phyloP scores from a whole-genome alignment of 2,797 vertebrate species.

The Oophaga sylvatica region DNA sequence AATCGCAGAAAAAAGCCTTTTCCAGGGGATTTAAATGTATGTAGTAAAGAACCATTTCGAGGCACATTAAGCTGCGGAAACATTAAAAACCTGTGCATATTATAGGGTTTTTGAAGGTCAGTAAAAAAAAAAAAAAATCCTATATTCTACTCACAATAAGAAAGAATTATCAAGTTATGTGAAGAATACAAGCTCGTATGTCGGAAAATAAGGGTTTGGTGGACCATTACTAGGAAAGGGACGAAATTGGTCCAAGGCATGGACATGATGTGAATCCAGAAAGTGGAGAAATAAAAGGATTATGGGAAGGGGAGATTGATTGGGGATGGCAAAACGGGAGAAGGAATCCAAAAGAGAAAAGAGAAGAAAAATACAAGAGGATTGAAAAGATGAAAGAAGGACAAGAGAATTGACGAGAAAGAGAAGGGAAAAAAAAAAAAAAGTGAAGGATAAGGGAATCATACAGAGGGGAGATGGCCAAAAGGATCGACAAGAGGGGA shows the following conservation, averaged over 20 bases:
- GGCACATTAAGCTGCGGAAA: background rate
- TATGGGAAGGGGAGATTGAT: no score
- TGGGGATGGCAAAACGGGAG: no score
- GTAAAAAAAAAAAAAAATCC: background rate
- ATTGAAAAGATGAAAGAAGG: no score
- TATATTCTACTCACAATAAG: background rate
- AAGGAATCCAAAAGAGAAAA: no score
- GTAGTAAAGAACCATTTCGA: conserved; percentile 5
- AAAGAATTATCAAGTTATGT: background rate
- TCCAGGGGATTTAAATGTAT: conserved; percentile 37
- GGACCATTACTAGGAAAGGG: background rate
- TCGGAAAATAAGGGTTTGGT: background rate
- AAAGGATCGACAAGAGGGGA: background rate
- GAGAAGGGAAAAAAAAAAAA: background rate
- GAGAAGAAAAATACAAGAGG: no score
- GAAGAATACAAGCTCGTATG: background rate
- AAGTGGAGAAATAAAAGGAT: no score
- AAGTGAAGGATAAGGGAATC: background rate
- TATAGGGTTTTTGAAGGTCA: conserved; percentile 24
- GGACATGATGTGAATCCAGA: background rate
- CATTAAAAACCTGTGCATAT: conserved; percentile 1
- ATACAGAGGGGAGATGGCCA: background rate
- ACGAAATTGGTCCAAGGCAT: background rate
- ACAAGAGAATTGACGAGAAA: no score
- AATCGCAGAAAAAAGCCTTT: conserved; percentile 27